Evolutionary conservation across 2,113 vertebrate species (phyloP), one percentile per base, ranked within the genome.

Genomic region (Salvelinus fontinalis): DNA sequence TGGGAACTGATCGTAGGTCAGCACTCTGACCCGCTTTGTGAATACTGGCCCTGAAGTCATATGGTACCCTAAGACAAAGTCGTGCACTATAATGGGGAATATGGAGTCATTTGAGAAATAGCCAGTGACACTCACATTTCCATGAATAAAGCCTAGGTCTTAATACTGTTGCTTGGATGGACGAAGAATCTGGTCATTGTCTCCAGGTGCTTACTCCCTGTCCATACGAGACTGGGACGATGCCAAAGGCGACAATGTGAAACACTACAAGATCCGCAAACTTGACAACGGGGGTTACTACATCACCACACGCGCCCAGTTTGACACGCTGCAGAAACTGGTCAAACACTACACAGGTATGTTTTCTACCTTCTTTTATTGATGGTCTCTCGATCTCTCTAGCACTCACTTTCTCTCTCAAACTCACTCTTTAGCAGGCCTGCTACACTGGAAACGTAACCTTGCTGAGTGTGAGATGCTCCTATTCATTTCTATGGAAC

Each of bases 261-360:
- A 99, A 92, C 98, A 99, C 94, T 99, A 99, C 93, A 99, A 99
- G 94, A 98, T 99, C 85, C 96, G 98, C 72, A 99, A 99, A 92
- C 96, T 99, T 86, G 98, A 99, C 91, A 99, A 92, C 60, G 97
- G 98, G 80, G 98, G 98, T 79, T 98, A 99, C 88, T 99, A 99
- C 84, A 99, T 99, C 91, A 99, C 98, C 80, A 99, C 98, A 9
- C 93, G 98, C 81, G 98, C 96, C 64, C 98, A 96, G 86, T 99
- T 99, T 88, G 97, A 99, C 57, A 97, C 95, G 1, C 91, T 99
- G 13, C 98, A 98, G 92, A 99, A 99, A 85, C 66, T 99, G 13
- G 97, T 98, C 86, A 98, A 98, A 88, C 97, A 99, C 92, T 99
- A 99, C 85, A 96, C 96, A 93, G 98, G 98, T 98, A 79, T 65